phyloP scores from a whole-genome alignment of 2,113 vertebrate species.

The Paradisaea rubra region DNA sequence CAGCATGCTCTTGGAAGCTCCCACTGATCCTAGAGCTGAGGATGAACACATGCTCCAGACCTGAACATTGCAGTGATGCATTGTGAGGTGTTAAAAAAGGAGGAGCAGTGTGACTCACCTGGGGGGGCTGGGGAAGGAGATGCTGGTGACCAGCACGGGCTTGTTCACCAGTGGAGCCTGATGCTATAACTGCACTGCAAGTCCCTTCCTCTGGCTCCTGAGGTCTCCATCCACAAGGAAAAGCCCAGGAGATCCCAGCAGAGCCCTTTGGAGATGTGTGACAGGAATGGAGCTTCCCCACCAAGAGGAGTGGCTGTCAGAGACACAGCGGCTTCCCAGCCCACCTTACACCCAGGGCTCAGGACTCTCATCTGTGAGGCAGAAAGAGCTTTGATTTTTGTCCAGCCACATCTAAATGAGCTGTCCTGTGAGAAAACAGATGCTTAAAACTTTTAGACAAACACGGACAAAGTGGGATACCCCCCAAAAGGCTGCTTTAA shows the following conservation, averaged over 20 bases:
- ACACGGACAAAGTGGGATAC: not conserved
- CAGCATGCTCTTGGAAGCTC: fast-evolving
- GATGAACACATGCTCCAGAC: not conserved
- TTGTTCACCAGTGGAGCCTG: fast-evolving
- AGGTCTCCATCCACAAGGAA: not conserved
- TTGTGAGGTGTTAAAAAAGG: not conserved
- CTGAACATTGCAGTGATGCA: fast-evolving
- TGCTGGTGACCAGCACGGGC: fast-evolving
- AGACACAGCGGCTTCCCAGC: not conserved
- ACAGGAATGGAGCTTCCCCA: not conserved
- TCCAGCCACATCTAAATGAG: not conserved
- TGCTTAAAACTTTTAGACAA: not conserved
- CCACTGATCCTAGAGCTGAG: fast-evolving
- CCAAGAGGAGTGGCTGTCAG: fast-evolving
- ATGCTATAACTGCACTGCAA: fast-evolving
- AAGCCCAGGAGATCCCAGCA: not conserved
- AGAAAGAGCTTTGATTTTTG: not conserved
- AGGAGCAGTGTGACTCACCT: not conserved
- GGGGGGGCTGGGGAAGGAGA: not conserved
- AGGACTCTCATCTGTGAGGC: not conserved
- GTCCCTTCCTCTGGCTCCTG: not conserved
- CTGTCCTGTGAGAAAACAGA: not conserved
- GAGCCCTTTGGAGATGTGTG: not conserved
- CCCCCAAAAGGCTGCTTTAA: not conserved
- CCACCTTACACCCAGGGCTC: not conserved